Conservation (phyloP, 1,140 invertebrate genomes). For the Drosophila punjabiensis region DNA sequence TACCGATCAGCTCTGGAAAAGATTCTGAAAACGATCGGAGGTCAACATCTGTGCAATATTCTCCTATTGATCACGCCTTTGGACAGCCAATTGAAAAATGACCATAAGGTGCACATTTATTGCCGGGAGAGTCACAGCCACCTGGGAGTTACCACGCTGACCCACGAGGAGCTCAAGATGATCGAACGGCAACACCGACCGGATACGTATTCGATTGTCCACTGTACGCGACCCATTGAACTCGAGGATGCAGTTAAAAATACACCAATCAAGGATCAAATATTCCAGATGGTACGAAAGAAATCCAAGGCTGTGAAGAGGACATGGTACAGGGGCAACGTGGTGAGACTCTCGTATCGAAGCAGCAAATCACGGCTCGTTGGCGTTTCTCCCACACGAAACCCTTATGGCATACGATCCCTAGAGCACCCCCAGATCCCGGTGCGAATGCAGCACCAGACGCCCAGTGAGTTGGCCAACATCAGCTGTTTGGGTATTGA, state of each 20-base stretch:
- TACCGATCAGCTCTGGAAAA: neutral
- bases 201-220: neutral
- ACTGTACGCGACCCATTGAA: neutral
- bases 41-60: neutral
- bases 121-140: neutral
- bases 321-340: neutral
- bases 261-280: neutral
- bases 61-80: neutral
- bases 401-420: neutral
- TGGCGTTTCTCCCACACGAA: neutral
- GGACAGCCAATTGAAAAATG: neutral
- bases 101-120: neutral
- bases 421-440: neutral
- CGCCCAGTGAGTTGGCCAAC: neutral
- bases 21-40: neutral
- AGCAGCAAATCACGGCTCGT: neutral
- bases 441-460: neutral
- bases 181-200: neutral
- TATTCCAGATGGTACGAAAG: neutral
- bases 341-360: neutral
- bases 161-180: neutral
- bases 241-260: neutral
- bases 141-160: neutral
- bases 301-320: neutral
- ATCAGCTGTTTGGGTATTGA: neutral